Evolutionary conservation across 2,113 vertebrate species (phyloP), one percentile per base, ranked within the genome.

Genomic region (Poeciliopsis retropinna): DNA sequence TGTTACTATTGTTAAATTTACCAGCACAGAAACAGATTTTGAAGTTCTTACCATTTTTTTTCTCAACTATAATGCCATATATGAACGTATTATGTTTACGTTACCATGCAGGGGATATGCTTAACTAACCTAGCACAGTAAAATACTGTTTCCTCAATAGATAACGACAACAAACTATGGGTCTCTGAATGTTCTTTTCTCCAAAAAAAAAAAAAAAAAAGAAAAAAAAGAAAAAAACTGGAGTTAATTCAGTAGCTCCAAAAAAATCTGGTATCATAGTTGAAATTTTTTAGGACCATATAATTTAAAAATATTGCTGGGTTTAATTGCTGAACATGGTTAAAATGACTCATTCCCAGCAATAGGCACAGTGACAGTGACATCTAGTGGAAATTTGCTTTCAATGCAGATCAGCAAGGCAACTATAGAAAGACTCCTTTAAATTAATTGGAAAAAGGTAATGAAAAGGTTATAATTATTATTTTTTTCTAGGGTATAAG

Each of bases 401-500:
- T 61, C 61, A 77, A 70, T 91, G 70, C 68, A 60, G 4, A 34
- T 37, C 57, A 22, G 28, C 30, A 25, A 41, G 25, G 9, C 7
- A n/a, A 25, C 51, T 25, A 22, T 22, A 54, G 22, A 37, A 28
- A 37, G 32, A 1, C 30, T 13, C 31, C 8, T 51, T 67, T 8
- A 29, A 54, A 4, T 31, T 30, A 29, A 29, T 15, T 5, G 19
- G 17, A 51, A 51, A 51, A 51, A 6, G 4, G 22, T 54, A 54
- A 54, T 54, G 17, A 9, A 22, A 54, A 54, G 4, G 2, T 72
- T 22, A n/a, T n/a, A n/a, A n/a, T n/a, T n/a, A 0, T 73, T 77
- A 22, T 57, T 57, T 37, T 37, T n/a, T n/a, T 65, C 0, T 61
- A 99, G 98, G 98, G 98, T 30, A 88, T 99, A 74, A 95, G 96